A percentile compares a stretch with the other conserved stretches of the same genome.
Evolutionary conservation across 2,888 invertebrate genomes (phyloP).

Genomic region (Cataglyphis cursor): DNA sequence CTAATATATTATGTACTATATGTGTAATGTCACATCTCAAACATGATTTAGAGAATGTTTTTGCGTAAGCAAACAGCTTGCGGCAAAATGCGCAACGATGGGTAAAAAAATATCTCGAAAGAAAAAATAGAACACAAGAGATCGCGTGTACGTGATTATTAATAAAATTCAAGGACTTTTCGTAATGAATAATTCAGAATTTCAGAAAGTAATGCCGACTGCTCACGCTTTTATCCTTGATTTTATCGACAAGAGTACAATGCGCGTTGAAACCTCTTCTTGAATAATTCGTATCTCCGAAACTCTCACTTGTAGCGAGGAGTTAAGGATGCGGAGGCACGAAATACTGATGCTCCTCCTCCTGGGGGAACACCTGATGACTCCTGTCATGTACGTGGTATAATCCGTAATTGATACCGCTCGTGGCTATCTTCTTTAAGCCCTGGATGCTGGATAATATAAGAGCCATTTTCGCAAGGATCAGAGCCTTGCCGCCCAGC

Average conservation of each 20-base stretch:
- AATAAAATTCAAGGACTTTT: conserved; percentile 69
- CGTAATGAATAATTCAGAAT: conserved; percentile 66
- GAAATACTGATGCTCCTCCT: conserved; percentile 39
- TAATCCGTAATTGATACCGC: conserved; percentile 92
- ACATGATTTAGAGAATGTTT: background rate
- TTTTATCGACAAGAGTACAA: conserved; percentile 14
- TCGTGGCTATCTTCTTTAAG: conserved; percentile 92
- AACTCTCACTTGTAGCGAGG: background rate
- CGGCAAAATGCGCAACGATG: background rate
- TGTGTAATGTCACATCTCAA: background rate
- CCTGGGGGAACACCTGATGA: conserved; percentile 70
- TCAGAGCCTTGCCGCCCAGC: conserved; percentile 93
- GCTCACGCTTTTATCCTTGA: background rate
- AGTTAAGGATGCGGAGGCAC: conserved; percentile 41
- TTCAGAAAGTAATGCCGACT: conserved; percentile 20
- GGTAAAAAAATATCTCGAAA: background rate
- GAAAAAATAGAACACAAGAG: conserved; percentile 38
- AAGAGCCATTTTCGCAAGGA: conserved; percentile 94
- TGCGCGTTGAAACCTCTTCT: background rate
- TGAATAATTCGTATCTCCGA: background rate
- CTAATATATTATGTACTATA: background rate
- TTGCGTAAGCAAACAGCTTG: conserved; percentile 1
- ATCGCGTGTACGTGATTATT: conserved; percentile 65
- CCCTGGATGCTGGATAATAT: conserved; percentile 93
- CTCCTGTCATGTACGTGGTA: conserved; percentile 89